A percentile compares a stretch with the other conserved stretches of the same genome.
These are phyloP conservation scores for Alectura lathami DNA, from an alignment of 2,113 vertebrate genomes.

Conservation along the genomic window DNA sequence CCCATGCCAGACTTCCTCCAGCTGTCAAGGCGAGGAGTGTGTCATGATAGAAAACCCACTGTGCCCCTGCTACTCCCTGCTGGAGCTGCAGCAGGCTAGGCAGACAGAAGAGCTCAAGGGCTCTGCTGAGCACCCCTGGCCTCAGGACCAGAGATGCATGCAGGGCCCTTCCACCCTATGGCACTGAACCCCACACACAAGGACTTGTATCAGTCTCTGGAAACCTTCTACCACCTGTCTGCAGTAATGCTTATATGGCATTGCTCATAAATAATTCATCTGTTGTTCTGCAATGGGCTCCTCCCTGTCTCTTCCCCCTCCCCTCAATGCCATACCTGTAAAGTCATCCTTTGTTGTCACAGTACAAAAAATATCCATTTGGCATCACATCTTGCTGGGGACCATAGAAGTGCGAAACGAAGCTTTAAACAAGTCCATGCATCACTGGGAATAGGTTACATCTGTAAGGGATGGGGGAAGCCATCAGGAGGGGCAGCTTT, in stretches of 20 bases:
- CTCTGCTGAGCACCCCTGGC: background rate
- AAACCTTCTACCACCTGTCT: slow-evolving; percentile 10
- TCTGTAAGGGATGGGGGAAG: background rate
- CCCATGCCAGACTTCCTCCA: background rate
- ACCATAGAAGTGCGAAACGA: background rate
- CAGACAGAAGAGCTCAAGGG: background rate
- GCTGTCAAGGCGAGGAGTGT: slow-evolving; percentile 14
- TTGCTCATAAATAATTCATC: slow-evolving; percentile 59
- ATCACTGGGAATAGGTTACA: background rate
- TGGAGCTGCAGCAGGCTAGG: background rate
- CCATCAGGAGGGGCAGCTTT: background rate
- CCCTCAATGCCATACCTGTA: background rate
- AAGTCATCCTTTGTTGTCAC: slow-evolving; percentile 50
- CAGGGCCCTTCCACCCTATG: background rate
- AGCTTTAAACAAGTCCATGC: background rate
- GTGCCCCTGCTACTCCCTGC: background rate
- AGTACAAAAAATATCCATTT: background rate
- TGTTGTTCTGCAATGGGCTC: background rate
- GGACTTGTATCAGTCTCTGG: background rate
- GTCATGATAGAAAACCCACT: slow-evolving; percentile 11
- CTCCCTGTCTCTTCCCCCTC: background rate
- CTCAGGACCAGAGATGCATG: background rate
- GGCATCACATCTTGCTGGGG: slow-evolving; percentile 22
- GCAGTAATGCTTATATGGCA: background rate
- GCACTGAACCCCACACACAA: background rate